Conservation (phyloP, 37 sponge, comb jelly and placozoan genomes). For the Haliclona indistincta region DNA sequence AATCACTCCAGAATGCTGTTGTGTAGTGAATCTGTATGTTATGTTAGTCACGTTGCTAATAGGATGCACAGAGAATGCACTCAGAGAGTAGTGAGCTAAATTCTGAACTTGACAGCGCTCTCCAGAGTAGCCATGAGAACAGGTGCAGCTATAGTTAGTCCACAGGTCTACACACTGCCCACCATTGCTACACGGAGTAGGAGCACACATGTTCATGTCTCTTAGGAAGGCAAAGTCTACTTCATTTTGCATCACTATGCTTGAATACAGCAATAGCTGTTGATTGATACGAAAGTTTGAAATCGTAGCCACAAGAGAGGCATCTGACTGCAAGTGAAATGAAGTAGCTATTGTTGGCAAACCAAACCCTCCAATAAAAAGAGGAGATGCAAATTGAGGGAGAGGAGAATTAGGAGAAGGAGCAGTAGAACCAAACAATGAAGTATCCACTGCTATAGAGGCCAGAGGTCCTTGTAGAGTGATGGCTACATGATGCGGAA, state of each 20-base stretch:
- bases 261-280: neutral
- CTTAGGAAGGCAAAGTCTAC: neutral
- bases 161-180: neutral
- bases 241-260: neutral
- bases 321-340: neutral
- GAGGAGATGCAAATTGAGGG: neutral
- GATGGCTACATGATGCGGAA: neutral
- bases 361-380: neutral
- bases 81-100: neutral
- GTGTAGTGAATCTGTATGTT: neutral
- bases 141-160: neutral
- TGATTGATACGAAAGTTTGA: neutral
- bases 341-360: neutral
- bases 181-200: neutral
- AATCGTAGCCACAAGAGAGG: neutral
- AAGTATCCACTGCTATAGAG: neutral
- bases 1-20: neutral
- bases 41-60: neutral
- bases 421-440: neutral
- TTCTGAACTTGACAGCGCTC: neutral
- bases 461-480: neutral
- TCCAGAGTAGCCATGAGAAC: neutral
- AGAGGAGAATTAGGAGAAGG: neutral
- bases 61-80: neutral
- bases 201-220: neutral